Base-by-base conservation (phyloP, 2,797 vertebrate species). In the Cirrhinus mrigala region DNA sequence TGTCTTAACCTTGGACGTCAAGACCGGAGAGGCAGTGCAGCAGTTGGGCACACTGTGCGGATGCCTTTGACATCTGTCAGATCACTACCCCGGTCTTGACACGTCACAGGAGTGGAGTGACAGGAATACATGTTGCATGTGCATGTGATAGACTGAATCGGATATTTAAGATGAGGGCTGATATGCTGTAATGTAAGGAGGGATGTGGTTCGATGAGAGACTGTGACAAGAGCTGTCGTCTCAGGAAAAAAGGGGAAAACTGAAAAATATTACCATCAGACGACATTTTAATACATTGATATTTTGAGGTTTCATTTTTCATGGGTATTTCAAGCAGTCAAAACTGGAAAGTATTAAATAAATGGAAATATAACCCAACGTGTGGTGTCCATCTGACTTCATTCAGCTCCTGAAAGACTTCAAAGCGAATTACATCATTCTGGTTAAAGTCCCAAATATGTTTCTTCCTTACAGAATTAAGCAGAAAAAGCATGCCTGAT, bases 1-100 rank as follows among this genome's bases (percentile, higher is more conserved):
- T 68, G 89, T 85, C 84, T 89, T 90, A 85, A 90, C 89, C 90
- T 90, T 90, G 86, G 79, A 73, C 46, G 48, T 76, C 77, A 80
- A 80, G 79, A 84, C 62, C 71, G 15, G 44, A 56, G 52, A 68
- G 74, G 77, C 64, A 81, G 74, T 48, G 77, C 62, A 27, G 83
- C 84, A 81, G 77, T 73, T 64, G 79, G 54, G 79, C 85, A 85
- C 71, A 62, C 33, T 78, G 54, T 44, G 37, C 66, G 64, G 83
- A 86, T 58, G 50, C 24, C 66, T 81, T 83, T n/a, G 79, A 69
- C 78, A 86, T 62, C 79, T 78, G 77, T 82, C 83, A 79, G 68
- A 66, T 56, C 69, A 37, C 83, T 68, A 83, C 64, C 15, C 14
- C 40, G 33, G 40, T 69, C 46, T 81, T 33, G 4, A 73, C 58